Conservation (phyloP, 2,113 vertebrate genomes). For the Lepus americanus region DNA sequence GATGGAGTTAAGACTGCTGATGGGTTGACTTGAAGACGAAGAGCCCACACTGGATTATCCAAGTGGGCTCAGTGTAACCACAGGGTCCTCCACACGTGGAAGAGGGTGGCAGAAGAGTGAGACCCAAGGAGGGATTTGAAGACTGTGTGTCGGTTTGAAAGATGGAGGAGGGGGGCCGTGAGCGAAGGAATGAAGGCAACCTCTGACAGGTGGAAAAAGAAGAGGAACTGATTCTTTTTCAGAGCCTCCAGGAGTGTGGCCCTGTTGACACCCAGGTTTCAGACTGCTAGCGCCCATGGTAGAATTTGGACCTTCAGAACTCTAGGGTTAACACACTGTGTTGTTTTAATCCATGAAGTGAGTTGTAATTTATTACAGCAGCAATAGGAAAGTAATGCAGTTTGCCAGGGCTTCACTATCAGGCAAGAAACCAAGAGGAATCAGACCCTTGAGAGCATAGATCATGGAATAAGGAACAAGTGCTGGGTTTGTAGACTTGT, state of each 20-base stretch:
- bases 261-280: background rate
- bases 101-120: background rate
- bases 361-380: background rate
- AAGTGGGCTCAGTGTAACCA: background rate
- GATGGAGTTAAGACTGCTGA: background rate
- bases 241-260: background rate
- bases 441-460: background rate
- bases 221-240: too few relatives aligned
- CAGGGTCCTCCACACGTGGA: background rate
- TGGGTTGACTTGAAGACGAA: background rate
- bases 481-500: background rate
- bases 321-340: background rate
- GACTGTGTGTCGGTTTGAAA: background rate
- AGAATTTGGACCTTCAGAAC: background rate
- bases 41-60: background rate
- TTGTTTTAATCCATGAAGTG: background rate
- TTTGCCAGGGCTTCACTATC: background rate
- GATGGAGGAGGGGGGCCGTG: background rate
- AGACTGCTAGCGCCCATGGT: background rate
- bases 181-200: background rate
- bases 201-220: background rate
- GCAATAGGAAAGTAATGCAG: background rate
- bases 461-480: background rate
- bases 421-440: background rate
- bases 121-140: too few relatives aligned